These are phyloP conservation scores for Conger conger DNA, from an alignment of 2,113 vertebrate species.

Conservation along the genomic window DNA sequence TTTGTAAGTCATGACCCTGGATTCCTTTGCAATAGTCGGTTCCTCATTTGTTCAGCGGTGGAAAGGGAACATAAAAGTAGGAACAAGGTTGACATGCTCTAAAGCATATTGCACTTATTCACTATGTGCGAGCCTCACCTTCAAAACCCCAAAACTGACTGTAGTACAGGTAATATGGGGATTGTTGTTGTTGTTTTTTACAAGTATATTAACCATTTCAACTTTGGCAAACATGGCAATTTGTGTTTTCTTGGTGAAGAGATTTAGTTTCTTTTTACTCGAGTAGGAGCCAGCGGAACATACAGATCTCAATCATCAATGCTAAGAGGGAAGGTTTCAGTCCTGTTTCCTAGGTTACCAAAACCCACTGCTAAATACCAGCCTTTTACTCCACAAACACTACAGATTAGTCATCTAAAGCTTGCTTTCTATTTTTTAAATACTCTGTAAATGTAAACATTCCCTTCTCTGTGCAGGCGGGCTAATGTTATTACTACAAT, in stretches of 20 bases:
- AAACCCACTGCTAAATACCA: slow-evolving; percentile 71
- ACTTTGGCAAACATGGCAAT: slow-evolving; percentile 35
- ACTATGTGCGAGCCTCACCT: neutral
- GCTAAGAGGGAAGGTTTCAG: slow-evolving; percentile 67
- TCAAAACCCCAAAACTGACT: slow-evolving; percentile 26
- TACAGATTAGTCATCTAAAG: slow-evolving; percentile 61
- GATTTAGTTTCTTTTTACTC: slow-evolving; percentile 54
- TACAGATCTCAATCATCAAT: slow-evolving; percentile 69
- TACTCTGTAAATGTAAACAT: slow-evolving; percentile 65
- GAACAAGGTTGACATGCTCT: neutral
- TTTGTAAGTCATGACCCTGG: neutral
- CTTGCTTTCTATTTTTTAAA: slow-evolving; percentile 63
- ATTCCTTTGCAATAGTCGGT: neutral
- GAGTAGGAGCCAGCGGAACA: slow-evolving; percentile 60
- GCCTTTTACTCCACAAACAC: slow-evolving; percentile 72
- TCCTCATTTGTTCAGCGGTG: neutral
- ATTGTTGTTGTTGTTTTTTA: slow-evolving; percentile 52
- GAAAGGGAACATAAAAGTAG: neutral
- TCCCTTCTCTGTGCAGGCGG: slow-evolving; percentile 58
- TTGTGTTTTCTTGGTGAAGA: slow-evolving; percentile 54
- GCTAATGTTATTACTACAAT: slow-evolving; percentile 72
- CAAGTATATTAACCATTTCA: slow-evolving; percentile 55
- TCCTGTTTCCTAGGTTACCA: slow-evolving; percentile 78
- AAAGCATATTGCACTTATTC: neutral
- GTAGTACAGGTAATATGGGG: slow-evolving; percentile 49